Percentiles rank a stretch among this genome's conserved stretches.
Conservation (phyloP, 2,888 invertebrate species). For the Drepana falcataria region DNA sequence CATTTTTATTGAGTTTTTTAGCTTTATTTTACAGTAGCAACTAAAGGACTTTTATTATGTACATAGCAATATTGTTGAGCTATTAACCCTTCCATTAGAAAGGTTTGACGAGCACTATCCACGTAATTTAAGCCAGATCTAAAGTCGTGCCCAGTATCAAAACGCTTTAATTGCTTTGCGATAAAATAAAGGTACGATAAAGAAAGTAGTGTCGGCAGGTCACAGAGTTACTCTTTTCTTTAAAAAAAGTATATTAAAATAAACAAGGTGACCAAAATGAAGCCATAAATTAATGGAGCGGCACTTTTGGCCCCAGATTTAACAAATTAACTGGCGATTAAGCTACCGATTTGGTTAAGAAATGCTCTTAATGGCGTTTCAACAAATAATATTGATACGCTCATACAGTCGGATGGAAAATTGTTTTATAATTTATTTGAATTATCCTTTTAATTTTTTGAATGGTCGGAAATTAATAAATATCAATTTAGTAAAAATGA, state of each 20-base stretch:
- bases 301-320: slow-evolving; percentile 63
- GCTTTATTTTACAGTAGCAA: too few relatives aligned
- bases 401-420: slow-evolving; percentile 24
- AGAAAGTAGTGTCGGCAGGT: neutral
- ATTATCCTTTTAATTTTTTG: slow-evolving; percentile 6
- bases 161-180: neutral
- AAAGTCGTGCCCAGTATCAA: neutral
- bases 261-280: slow-evolving; percentile 62
- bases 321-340: slow-evolving; percentile 77
- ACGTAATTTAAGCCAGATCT: neutral
- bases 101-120: neutral
- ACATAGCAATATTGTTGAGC: too few relatives aligned
- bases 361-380: slow-evolving; percentile 56
- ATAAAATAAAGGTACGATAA: neutral
- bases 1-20: too few relatives aligned
- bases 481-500: too few relatives aligned
- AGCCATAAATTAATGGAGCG: slow-evolving; percentile 71
- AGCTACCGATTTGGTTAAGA: slow-evolving; percentile 71
- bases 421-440: neutral
- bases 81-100: too few relatives aligned
- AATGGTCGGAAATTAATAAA: neutral
- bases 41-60: too few relatives aligned
- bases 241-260: slow-evolving; percentile 42
- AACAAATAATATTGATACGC: slow-evolving; percentile 61
- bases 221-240: slow-evolving; percentile 18